Base-by-base conservation (phyloP, 2,113 vertebrate genomes). In the Lasiurus cinereus region DNA sequence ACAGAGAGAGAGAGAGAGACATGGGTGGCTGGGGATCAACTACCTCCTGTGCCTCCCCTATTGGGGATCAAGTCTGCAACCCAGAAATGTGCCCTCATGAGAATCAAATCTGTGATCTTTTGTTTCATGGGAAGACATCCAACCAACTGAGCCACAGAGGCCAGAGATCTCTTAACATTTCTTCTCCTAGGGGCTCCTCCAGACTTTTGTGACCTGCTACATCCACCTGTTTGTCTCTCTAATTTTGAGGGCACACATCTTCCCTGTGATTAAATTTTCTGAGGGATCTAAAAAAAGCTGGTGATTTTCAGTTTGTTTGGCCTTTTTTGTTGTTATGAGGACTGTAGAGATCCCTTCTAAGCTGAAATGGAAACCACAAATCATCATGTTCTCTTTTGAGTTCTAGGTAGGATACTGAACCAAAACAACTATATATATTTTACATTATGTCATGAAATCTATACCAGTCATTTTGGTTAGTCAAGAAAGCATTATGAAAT, bases 401-500 rank as follows among this genome's bases (percentile, higher is more conserved):
- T 91, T 88, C 29, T 21, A 50, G 33, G 39, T n/a, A 86, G 36
- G 2, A 16, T 72, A 43, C n/a, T 15, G 46, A 89, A 70, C 2
- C 13, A 18, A 89, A 84, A 18, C 14, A 88, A 36, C 31, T 85
- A 72, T 64, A n/a, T 83, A 80, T 67, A 16, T 67, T 24, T 54
- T 29, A 48, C 5, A 64, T 86, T 69, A 54, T 76, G 6, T 27
- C 43, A 8, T 73, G 24, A 83, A 79, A 76, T 87, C 33, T 69
- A 5, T 46, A 83, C 33, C n/a, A 31, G 74, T 83, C 33, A 62
- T 89, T 82, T 46, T 18, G 95, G 24, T 82, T 82, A 70, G 15
- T 91, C 59, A 80, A 67, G 36, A 69, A 85, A 85, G 6, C 18
- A 70, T 76, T 72, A 43, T 74, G n/a, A 80, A 95, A 74, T 91